Conservation (phyloP, 2,113 vertebrate species). For the Vulpes vulpes region DNA sequence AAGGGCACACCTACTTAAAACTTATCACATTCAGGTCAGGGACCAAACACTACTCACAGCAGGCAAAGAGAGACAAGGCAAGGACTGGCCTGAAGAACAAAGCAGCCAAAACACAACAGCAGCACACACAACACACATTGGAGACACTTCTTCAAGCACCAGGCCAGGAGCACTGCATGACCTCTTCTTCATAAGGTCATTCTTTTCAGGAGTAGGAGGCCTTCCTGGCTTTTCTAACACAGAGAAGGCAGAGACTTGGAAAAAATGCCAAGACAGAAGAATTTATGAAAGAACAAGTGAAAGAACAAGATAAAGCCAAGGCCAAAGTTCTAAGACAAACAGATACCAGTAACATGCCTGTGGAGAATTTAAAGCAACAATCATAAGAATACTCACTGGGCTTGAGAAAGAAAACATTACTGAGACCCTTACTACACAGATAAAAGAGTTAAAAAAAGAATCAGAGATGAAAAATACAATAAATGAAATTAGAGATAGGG, state of each 20-base stretch:
- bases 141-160: not conserved
- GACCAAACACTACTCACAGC: not conserved
- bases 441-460: not conserved
- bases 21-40: not conserved
- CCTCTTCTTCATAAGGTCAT: not conserved
- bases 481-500: not conserved
- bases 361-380: not conserved
- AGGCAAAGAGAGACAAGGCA: not conserved
- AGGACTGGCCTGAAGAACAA: not conserved
- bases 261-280: not conserved
- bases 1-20: not conserved
- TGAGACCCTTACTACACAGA: not conserved
- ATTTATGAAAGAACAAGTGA: not conserved
- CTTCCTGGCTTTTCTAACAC: not conserved
- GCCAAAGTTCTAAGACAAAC: not conserved
- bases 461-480: not conserved
- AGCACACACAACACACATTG: not conserved
- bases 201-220: not conserved
- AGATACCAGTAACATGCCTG: not conserved
- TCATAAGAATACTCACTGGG: not conserved
- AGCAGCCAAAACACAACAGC: not conserved
- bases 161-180: not conserved
- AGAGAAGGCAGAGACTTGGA: not conserved
- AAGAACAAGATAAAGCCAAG: not conserved
- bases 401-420: not conserved